A percentile compares a stretch with the other conserved stretches of the same genome.
Conservation (phyloP, 2,888 invertebrate genomes). For the Baccha elongata region DNA sequence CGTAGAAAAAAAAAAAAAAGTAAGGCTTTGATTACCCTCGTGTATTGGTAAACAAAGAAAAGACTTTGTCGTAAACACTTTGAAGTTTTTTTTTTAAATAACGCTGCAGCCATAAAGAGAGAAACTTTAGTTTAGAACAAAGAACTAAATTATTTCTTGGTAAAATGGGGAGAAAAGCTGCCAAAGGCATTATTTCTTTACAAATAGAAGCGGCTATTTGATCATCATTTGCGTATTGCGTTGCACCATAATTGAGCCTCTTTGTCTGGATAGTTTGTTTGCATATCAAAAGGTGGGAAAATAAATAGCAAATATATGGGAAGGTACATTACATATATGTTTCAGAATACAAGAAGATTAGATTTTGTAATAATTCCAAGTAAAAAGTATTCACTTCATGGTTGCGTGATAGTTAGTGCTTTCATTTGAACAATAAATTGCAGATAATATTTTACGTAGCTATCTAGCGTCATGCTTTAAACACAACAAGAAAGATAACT, state of each 20-base stretch:
- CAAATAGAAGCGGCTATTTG: conserved; percentile 13
- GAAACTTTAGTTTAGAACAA: not conserved
- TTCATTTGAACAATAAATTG: not conserved
- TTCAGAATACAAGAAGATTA: not conserved
- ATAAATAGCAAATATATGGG: not conserved
- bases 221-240: conserved; percentile 26
- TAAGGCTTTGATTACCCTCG: not conserved
- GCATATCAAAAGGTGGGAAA: not conserved
- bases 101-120: no score
- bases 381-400: not conserved
- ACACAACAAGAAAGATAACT: no score
- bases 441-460: no score
- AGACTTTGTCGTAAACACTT: not conserved
- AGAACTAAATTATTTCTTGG: conserved; percentile 1
- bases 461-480: no score
- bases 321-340: not conserved
- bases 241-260: conserved; percentile 10
- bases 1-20: not conserved
- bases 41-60: conserved; percentile 1
- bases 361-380: not conserved
- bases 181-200: not conserved
- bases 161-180: not conserved
- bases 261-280: conserved; percentile 42
- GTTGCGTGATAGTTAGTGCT: not conserved
- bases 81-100: not conserved